These are phyloP conservation scores for Epistrophe grossulariae DNA, from an alignment of 2,888 invertebrate species.

Conservation along the genomic window DNA sequence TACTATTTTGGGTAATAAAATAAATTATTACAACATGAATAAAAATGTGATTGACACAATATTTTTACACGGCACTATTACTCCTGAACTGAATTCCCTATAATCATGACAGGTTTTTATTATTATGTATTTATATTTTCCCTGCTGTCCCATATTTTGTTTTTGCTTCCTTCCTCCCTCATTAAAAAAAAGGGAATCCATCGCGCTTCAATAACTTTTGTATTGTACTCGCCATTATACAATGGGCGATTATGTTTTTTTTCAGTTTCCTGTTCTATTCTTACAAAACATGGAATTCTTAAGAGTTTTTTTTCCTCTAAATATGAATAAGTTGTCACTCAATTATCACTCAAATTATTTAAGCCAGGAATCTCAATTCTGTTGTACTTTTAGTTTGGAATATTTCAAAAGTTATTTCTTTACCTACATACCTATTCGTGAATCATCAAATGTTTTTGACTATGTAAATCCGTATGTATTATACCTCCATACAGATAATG, in stretches of 20 bases:
- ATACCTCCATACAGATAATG: background rate
- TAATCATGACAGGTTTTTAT: constrained; percentile 49
- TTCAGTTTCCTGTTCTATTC: constrained; percentile 54
- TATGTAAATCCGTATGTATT: background rate
- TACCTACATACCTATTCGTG: background rate
- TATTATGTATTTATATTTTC: background rate
- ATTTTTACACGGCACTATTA: background rate
- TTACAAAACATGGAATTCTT: background rate
- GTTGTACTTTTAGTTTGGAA: background rate
- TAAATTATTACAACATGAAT: background rate
- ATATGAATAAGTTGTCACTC: background rate
- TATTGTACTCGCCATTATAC: constrained; percentile 23
- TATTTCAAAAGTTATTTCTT: background rate
- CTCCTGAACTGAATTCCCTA: constrained; percentile 15
- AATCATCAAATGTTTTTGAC: background rate
- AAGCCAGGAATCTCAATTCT: background rate
- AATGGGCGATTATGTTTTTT: constrained; percentile 10
- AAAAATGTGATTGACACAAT: background rate
- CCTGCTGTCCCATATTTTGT: constrained; percentile 40
- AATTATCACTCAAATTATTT: background rate
- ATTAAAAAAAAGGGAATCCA: constrained; percentile 37
- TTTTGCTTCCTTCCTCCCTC: constrained; percentile 39
- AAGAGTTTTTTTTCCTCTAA: background rate
- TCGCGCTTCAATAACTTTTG: constrained; percentile 57
- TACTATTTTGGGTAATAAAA: no score